Evolutionary conservation across 2,888 invertebrate species (phyloP).

Genomic region (Dione juno): DNA sequence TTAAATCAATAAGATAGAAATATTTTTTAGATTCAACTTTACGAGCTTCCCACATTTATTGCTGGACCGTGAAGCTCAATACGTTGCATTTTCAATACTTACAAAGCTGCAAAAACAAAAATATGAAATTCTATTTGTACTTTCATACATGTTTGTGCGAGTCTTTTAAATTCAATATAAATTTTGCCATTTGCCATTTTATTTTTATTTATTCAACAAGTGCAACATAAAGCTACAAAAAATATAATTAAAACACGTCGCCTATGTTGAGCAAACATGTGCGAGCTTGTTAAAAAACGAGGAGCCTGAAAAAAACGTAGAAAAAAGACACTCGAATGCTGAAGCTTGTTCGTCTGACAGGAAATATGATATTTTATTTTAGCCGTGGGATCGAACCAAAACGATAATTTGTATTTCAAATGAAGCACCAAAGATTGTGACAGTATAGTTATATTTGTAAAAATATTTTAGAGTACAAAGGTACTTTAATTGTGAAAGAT

Average conservation of each 20-base stretch:
- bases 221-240: constrained; percentile 45
- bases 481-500: neutral
- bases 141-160: too few species aligned
- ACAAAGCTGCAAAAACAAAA: too few species aligned
- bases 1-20: neutral
- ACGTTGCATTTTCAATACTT: too few species aligned
- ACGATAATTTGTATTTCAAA: constrained; percentile 81
- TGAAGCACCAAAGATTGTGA: constrained; percentile 70
- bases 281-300: constrained; percentile 78
- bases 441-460: constrained; percentile 74
- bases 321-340: constrained; percentile 76
- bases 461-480: constrained; percentile 59
- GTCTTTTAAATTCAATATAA: too few species aligned
- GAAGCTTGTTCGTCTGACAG: constrained; percentile 79
- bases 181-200: too few species aligned
- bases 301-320: constrained; percentile 66
- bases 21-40: too few species aligned
- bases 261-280: constrained; percentile 80
- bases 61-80: too few species aligned
- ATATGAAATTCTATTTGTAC: too few species aligned
- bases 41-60: too few species aligned
- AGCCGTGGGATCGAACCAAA: constrained; percentile 82
- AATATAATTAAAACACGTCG: constrained; percentile 57
- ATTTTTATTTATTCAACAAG: constrained; percentile 23
- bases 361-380: constrained; percentile 84